Conservation (phyloP, 2,797 vertebrate species). For the Avahi laniger region DNA sequence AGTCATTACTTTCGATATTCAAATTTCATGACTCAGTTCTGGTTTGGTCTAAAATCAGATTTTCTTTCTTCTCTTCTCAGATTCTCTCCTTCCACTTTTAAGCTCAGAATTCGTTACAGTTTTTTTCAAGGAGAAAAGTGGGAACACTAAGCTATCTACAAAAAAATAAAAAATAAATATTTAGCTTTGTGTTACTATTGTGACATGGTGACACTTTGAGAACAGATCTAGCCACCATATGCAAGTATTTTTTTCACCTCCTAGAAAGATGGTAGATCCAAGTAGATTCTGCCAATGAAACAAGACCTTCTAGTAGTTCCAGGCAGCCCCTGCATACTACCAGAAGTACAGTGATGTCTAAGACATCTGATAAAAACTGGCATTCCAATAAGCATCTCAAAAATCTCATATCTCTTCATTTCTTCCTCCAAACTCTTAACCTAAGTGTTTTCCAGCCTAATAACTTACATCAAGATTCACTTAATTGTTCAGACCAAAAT, state of each 20-base stretch:
- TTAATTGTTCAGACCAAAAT: neutral
- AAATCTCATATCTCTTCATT: neutral
- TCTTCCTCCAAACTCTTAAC: neutral
- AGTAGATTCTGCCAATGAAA: neutral
- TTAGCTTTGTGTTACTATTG: neutral
- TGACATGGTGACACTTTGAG: neutral
- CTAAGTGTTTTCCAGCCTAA: neutral
- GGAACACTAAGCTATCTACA: neutral
- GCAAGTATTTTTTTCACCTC: neutral
- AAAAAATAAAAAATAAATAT: neutral
- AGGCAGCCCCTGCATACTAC: neutral
- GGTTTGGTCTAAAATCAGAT: neutral
- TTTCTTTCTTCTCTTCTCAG: neutral
- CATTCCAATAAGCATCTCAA: neutral
- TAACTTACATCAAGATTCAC: neutral
- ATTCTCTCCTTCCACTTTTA: neutral
- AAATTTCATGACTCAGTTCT: neutral
- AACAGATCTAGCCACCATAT: neutral
- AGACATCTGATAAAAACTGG: neutral
- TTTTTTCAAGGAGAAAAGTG: neutral
- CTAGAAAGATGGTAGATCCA: neutral
- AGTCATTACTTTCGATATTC: neutral
- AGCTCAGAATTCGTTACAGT: neutral
- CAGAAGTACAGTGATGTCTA: neutral
- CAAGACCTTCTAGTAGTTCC: neutral